Evolutionary conservation across 1,140 invertebrate species (phyloP), one percentile per base, ranked within the genome.

Genomic region (Sweltsa coloradensis): DNA sequence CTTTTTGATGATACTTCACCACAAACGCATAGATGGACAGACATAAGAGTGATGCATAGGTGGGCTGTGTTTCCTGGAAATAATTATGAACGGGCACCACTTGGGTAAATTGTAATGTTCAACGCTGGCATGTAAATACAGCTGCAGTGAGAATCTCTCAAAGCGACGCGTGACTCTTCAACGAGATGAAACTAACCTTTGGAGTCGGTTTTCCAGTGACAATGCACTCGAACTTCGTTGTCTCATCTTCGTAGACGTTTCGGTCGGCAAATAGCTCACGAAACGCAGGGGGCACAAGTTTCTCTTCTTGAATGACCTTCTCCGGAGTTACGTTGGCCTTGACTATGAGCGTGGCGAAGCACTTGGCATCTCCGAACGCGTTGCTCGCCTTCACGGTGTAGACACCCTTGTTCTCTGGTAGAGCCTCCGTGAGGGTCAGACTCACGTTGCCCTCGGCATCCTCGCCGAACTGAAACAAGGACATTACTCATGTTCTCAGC

Each of bases 371-470:
- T n/a, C 85, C 85, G 18, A 71, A 66, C 16, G 64, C 56, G 61
- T 87, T 89, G 1, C 66, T 69, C 0, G 85, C 85, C 58, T 82
- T 81, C 0, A 79, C 79, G 0, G 80, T 81, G 57, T 87, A 89
- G 43, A 85, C 79, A 3, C 85, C 84, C 55, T 79, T 78, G 55
- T 88, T 79, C 40, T 78, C 70, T 2, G 72, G 67, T 6, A 53
- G 60, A 0, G 75, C 73, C 31, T 72, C 65, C 21, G 61, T 66
- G 22, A 86, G 76, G 27, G 67, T 70, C 1, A 86, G 58, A 42
- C 65, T 72, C 1, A 74, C 69, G 18, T 67, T 67, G 25, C 80
- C 80, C 27, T 70, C 62, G 3, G 66, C 62, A 14, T 73, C 66
- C 16, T 69, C 58, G 2, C 59, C 58, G 5, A 71, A 63, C 68